phyloP scores from a whole-genome alignment of 2,113 vertebrate genomes.

The Acinonyx jubatus region DNA sequence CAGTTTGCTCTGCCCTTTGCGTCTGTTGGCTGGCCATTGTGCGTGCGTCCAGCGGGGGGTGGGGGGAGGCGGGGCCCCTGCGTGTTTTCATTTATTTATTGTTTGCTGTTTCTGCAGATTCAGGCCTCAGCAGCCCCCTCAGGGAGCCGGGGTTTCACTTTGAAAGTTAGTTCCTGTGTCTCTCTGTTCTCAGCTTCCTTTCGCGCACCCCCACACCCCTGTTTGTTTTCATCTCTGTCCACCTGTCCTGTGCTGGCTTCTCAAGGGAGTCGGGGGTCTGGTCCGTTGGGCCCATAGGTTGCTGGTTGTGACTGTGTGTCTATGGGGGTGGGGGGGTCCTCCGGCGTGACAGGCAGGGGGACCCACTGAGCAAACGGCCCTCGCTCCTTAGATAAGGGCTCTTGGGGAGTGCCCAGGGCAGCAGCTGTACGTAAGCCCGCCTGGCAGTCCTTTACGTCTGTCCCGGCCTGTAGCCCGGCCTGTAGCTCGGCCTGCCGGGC shows the following conservation, averaged over 20 bases:
- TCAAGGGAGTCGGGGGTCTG: neutral
- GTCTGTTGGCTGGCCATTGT: neutral
- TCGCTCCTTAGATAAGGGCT: neutral
- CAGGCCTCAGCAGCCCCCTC: constrained; percentile 97
- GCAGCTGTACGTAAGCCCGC: fast-evolving
- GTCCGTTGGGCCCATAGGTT: neutral
- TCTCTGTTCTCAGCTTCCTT: constrained; percentile 88
- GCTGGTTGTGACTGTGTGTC: neutral
- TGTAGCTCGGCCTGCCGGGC: fast-evolving
- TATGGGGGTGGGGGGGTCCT: neutral
- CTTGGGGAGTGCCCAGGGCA: fast-evolving
- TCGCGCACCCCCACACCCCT: constrained; percentile 37
- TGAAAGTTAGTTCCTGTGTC: constrained; percentile 97
- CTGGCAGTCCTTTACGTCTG: neutral
- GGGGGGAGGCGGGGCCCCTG: neutral
- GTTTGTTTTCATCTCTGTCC: constrained; percentile 66
- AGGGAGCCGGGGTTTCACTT: constrained; percentile 96
- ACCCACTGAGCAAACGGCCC: neutral
- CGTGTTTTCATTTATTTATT: constrained; percentile 85
- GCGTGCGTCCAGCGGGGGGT: neutral
- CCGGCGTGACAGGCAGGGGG: neutral
- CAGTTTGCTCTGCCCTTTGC: neutral
- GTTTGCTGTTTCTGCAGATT: constrained; percentile 97
- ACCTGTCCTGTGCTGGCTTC: neutral
- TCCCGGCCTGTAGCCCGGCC: fast-evolving